Base-by-base conservation (phyloP, 2,797 vertebrate genomes). In the Acanthis flammea region DNA sequence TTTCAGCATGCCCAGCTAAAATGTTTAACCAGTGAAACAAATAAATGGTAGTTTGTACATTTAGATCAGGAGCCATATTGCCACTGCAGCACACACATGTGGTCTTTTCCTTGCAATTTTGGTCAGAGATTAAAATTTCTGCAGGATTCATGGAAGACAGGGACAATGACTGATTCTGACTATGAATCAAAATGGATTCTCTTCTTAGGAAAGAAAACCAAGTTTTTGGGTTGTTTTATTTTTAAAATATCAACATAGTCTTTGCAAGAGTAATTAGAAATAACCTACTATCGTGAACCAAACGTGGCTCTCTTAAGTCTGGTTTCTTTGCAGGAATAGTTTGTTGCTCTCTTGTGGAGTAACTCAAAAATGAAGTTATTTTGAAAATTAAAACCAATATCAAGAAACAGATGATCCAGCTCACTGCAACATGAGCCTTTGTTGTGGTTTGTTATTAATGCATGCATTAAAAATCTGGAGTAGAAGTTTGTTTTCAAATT, bases 381-480 rank as follows among this genome's bases (percentile, higher is more conserved):
- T 90, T 93, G 67, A 96, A 97, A 96, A 96, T 93, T 96, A 92
- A 96, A 97, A 91, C 8, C 68, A 79, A 10, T 95, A 81, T 66
- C 77, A 91, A 90, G 60, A 90, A 97, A 95, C 53, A 62, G 90
- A 90, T 96, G 73, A 85, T 94, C 84, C 81, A 58, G 48, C 86
- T 96, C 93, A 88, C 81, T 94, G 24, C 80, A 76, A 62, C 37
- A 72, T 33, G 33, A 92, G 17, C 33, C 91, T 97, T 81, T 83
- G 27, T 23, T 50, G 6, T 51, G 39, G 7, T 74, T 87, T 45
- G 3, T 37, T 72, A 60, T 77, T 89, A 60, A 86, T 70, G 27
- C 24, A n/a, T 88, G 22, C 19, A 53, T 47, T 27, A 27, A 70
- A 94, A 73, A 17, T 14, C 50, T 86, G 2, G 13, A 67, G 10